Conservation (phyloP, 2,888 invertebrate species). For the Oegoconia quadripuncta region DNA sequence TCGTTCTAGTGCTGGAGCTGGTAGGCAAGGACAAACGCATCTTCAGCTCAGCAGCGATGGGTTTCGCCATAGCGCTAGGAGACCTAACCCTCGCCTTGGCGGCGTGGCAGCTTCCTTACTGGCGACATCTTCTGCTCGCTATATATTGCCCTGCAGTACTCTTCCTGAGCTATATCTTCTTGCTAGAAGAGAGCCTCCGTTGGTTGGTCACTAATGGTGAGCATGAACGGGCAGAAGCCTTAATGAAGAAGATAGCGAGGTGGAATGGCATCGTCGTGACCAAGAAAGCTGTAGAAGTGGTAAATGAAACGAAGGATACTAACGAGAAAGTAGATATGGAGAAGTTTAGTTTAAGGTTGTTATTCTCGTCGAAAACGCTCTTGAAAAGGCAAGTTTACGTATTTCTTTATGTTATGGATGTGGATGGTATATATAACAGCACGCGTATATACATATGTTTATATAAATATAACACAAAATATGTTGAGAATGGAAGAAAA, state of each 20-base stretch:
- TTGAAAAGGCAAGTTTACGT: conserved; percentile 12
- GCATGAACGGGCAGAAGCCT: conserved; percentile 56
- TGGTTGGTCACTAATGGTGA: conserved; percentile 81
- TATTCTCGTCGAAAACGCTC: conserved; percentile 12
- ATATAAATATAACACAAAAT: too few relatives aligned
- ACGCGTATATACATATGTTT: too few relatives aligned
- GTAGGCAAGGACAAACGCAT: conserved; percentile 75
- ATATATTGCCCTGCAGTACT: conserved; percentile 80
- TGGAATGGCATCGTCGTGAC: conserved; percentile 26
- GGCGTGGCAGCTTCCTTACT: conserved; percentile 79
- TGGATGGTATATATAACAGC: too few relatives aligned
- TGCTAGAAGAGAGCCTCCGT: conserved; percentile 79
- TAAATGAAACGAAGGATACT: neutral
- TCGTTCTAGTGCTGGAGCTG: conserved; percentile 40
- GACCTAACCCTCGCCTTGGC: conserved; percentile 76
- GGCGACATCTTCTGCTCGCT: conserved; percentile 77
- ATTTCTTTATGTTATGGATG: too few relatives aligned
- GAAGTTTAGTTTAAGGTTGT: conserved; percentile 25
- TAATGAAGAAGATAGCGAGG: conserved; percentile 43
- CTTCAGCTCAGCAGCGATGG: conserved; percentile 78
- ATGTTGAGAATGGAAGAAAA: too few relatives aligned
- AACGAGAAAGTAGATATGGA: conserved; percentile 24
- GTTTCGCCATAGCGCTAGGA: conserved; percentile 79
- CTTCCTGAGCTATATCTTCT: conserved; percentile 76
- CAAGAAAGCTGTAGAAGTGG: neutral